A percentile compares a stretch with the other conserved stretches of the same genome.
Evolutionary conservation across 2,888 invertebrate species (phyloP).

Genomic region (Crioceris asparagi): DNA sequence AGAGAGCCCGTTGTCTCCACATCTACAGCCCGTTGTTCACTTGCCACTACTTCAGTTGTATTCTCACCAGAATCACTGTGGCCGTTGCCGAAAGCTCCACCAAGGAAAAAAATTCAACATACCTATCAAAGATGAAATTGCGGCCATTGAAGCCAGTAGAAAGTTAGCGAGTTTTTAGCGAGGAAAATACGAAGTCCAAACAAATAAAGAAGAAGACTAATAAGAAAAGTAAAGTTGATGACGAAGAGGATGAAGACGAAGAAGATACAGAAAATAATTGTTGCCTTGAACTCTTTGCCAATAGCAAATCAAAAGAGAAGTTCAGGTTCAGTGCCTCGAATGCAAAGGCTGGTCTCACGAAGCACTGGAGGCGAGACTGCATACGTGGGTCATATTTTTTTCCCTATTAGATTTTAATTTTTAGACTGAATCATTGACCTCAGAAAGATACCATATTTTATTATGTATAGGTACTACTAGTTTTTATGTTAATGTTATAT

Average conservation of each 20-base stretch:
- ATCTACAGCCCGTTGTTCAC: constrained; percentile 9
- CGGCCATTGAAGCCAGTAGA: constrained; percentile 20
- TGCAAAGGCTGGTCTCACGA: constrained; percentile 1
- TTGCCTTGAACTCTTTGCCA: background rate
- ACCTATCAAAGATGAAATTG: constrained; percentile 23
- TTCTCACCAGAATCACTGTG: constrained; percentile 13
- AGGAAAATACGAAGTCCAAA: constrained; percentile 11
- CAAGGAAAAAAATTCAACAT: constrained; percentile 24
- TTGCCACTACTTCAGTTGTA: constrained; percentile 11
- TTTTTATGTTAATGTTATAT: too few species aligned
- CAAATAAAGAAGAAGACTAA: constrained; percentile 3
- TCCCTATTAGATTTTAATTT: too few species aligned
- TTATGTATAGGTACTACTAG: too few species aligned
- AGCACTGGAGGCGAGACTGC: background rate
- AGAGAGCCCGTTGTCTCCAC: constrained; percentile 9
- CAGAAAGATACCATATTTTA: background rate
- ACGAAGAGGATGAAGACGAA: background rate
- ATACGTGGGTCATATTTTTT: background rate
- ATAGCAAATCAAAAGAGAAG: background rate
- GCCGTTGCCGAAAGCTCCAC: constrained; percentile 20
- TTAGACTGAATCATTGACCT: too few species aligned
- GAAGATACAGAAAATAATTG: background rate
- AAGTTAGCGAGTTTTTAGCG: constrained; percentile 14
- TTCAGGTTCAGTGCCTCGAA: background rate
- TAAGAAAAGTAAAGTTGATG: background rate